A percentile compares a stretch with the other conserved stretches of the same genome.
Conservation (phyloP, 2,888 invertebrate genomes). For the Augiades crinisus region DNA sequence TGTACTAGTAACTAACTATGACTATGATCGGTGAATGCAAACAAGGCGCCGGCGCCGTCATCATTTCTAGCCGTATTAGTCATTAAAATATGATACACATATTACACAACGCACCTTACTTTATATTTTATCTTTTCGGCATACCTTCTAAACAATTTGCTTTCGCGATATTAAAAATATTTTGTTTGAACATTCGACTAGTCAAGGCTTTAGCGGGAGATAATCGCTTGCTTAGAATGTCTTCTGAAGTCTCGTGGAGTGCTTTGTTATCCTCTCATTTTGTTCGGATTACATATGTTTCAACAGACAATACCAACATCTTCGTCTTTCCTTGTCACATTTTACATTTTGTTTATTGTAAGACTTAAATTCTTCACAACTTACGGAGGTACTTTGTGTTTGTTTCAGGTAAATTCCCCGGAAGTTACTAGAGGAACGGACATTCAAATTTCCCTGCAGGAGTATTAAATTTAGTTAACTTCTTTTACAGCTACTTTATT, state of each 20-base stretch:
- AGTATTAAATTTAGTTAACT: no score
- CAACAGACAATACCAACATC: no score
- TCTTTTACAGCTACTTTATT: no score
- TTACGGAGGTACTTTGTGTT: neutral
- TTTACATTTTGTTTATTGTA: neutral
- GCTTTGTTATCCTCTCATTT: conserved; percentile 4
- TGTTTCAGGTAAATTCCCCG: conserved; percentile 3
- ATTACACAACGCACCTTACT: neutral
- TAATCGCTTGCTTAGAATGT: conserved; percentile 4
- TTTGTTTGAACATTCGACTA: neutral
- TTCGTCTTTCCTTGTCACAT: no score
- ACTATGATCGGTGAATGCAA: no score
- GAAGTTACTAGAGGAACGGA: no score
- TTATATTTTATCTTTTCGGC: neutral
- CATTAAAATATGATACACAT: no score
- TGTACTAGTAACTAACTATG: no score
- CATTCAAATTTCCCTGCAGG: no score
- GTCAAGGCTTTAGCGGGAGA: neutral
- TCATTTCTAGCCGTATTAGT: no score
- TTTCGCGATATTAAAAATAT: conserved; percentile 2
- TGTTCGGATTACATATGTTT: conserved; percentile 2
- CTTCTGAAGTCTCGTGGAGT: neutral
- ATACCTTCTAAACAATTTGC: neutral
- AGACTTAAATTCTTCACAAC: neutral
- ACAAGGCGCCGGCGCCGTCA: no score